Percentiles rank a stretch among this genome's conserved stretches.
These are phyloP conservation scores for Yponomeuta sedellus DNA, from an alignment of 2,888 invertebrate species.

Conservation along the genomic window DNA sequence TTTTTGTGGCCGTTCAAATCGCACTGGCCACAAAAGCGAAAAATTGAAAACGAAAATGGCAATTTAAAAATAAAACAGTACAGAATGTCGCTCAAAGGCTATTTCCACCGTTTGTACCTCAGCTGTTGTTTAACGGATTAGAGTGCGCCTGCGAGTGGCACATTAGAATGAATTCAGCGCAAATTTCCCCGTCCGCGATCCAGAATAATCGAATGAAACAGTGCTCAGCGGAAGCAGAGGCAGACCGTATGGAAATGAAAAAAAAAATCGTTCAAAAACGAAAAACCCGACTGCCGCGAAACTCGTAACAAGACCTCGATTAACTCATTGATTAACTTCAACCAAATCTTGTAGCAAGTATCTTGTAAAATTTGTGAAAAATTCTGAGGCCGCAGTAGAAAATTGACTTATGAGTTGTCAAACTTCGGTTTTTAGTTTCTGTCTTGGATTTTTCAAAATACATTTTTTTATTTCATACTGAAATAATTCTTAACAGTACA, in stretches of 20 bases:
- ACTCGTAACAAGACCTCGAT: too few relatives aligned
- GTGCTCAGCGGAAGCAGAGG: constrained; percentile 7
- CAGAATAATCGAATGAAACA: constrained; percentile 11
- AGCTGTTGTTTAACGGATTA: background rate
- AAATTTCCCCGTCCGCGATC: constrained; percentile 1
- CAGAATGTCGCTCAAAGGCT: background rate
- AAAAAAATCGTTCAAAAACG: too few relatives aligned
- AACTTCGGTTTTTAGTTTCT: too few relatives aligned
- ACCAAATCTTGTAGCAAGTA: too few relatives aligned
- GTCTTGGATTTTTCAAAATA: too few relatives aligned
- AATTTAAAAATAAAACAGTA: background rate
- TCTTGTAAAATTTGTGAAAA: too few relatives aligned
- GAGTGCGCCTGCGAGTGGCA: background rate
- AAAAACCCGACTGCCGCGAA: too few relatives aligned
- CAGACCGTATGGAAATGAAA: constrained; percentile 9
- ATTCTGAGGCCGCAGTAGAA: too few relatives aligned
- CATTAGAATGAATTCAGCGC: constrained; percentile 1
- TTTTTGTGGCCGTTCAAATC: constrained; percentile 24
- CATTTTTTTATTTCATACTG: too few relatives aligned
- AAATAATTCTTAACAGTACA: too few relatives aligned
- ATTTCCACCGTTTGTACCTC: constrained; percentile 1
- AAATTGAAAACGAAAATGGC: background rate
- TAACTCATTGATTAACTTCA: too few relatives aligned
- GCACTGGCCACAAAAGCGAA: background rate
- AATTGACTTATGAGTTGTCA: too few relatives aligned